These are phyloP conservation scores for Mylabris sibirica DNA, from an alignment of 2,888 invertebrate species.

Conservation along the genomic window DNA sequence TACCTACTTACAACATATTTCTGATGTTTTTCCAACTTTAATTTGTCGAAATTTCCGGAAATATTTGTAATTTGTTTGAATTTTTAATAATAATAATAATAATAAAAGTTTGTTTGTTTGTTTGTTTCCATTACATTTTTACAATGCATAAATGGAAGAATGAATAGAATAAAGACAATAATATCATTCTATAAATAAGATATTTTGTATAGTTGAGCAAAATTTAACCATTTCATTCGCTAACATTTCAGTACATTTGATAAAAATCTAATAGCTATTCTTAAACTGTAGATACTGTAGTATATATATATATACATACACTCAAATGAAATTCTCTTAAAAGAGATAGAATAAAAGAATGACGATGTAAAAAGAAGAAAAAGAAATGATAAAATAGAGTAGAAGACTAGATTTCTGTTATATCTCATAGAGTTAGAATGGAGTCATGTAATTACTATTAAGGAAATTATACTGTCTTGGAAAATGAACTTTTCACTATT, in stretches of 20 bases:
- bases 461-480: slow-evolving; percentile 16
- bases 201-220: not conserved
- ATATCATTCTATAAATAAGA: not conserved
- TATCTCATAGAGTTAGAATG: not conserved
- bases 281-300: not conserved
- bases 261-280: slow-evolving; percentile 6
- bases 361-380: not conserved
- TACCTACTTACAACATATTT: too few relatives aligned
- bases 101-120: not conserved
- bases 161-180: not conserved
- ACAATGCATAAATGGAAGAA: not conserved
- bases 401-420: not conserved
- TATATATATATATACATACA: not conserved
- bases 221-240: not conserved
- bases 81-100: too few relatives aligned
- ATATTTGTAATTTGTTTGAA: too few relatives aligned
- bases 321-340: not conserved
- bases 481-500: slow-evolving; percentile 25
- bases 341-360: not conserved
- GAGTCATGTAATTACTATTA: slow-evolving; percentile 7
- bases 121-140: not conserved
- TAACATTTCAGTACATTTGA: slow-evolving; percentile 1
- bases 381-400: not conserved
- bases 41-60: too few relatives aligned
- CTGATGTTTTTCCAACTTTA: too few relatives aligned